phyloP scores from a whole-genome alignment of 2,113 vertebrate species.

The Oceanodroma tethys region DNA sequence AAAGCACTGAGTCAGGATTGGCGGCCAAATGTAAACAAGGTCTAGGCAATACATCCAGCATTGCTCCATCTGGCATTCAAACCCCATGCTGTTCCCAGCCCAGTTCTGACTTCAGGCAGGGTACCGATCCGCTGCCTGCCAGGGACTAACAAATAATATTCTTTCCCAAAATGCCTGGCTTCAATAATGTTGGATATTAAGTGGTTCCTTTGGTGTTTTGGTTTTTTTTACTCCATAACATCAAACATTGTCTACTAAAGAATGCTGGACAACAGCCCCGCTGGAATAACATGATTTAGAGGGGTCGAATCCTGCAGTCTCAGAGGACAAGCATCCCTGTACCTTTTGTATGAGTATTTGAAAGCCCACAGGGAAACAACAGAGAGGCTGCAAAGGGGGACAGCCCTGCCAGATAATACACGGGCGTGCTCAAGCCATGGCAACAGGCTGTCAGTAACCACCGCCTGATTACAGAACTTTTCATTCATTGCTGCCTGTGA shows the following conservation, averaged over 20 bases:
- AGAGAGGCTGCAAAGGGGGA: not conserved
- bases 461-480: not conserved
- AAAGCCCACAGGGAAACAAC: not conserved
- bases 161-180: not conserved
- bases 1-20: not conserved
- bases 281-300: not conserved
- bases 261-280: not conserved
- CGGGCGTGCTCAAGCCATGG: not conserved
- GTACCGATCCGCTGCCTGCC: not conserved
- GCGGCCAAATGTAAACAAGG: not conserved
- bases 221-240: not conserved
- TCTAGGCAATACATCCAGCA: fast-evolving
- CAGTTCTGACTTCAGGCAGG: not conserved
- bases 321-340: not conserved
- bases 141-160: not conserved
- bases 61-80: not conserved
- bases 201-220: not conserved
- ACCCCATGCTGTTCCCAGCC: not conserved
- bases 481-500: not conserved
- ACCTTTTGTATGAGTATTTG: not conserved
- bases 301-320: not conserved
- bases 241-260: not conserved
- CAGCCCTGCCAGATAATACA: not conserved
- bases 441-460: not conserved
- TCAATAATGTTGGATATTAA: not conserved